Conservation (phyloP, 2,797 vertebrate species). For the Macrochelys suwanniensis region DNA sequence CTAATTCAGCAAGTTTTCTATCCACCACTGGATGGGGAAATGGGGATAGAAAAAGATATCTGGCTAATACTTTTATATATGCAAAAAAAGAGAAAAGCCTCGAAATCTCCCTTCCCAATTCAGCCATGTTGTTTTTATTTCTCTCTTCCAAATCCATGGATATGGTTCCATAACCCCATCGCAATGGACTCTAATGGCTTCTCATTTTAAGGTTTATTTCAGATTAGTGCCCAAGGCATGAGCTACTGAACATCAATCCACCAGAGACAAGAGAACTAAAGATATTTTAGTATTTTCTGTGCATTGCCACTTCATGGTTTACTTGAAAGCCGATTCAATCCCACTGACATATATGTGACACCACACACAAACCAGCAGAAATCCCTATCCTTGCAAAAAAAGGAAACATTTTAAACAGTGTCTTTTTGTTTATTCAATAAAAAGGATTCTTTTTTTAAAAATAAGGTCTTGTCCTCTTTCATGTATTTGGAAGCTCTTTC, state of each 20-base stretch:
- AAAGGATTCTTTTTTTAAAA: not conserved
- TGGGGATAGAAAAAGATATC: not conserved
- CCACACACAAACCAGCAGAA: not conserved
- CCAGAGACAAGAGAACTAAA: not conserved
- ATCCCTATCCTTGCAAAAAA: not conserved
- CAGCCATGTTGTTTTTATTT: not conserved
- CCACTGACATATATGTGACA: not conserved
- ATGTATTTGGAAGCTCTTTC: not conserved
- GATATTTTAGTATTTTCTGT: not conserved
- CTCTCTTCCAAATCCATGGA: not conserved
- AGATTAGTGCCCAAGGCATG: not conserved
- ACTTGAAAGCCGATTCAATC: not conserved
- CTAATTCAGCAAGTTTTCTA: not conserved
- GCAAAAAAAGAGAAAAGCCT: not conserved
- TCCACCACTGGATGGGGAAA: not conserved
- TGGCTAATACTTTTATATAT: not conserved
- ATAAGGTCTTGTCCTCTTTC: not conserved
- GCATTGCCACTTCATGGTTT: not conserved
- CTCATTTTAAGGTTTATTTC: not conserved
- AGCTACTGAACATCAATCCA: not conserved
- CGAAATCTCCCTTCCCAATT: not conserved
- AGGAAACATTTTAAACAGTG: not conserved
- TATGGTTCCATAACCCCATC: not conserved
- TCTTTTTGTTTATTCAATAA: not conserved
- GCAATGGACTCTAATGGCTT: not conserved